Percentiles rank a stretch among this genome's conserved stretches.
phyloP scores from a whole-genome alignment of 2,888 invertebrate species.

The Hemithea aestivaria region DNA sequence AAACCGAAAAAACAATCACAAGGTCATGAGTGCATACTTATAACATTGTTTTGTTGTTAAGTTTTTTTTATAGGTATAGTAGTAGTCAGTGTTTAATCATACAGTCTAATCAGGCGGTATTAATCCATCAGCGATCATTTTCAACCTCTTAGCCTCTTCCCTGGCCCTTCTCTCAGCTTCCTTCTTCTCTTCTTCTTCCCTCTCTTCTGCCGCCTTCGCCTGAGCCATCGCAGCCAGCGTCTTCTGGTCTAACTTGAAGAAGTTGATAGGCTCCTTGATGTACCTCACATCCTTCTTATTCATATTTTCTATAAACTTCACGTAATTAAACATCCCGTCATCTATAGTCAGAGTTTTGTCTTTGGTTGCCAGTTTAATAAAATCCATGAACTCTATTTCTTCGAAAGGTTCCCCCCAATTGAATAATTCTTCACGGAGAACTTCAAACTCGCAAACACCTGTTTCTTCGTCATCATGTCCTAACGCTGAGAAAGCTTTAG shows the following conservation, averaged over 20 bases:
- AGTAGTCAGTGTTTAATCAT: too few relatives aligned
- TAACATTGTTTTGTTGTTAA: too few relatives aligned
- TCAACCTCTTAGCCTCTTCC: conserved; percentile 59
- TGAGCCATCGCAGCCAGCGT: conserved; percentile 64
- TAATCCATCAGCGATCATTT: conserved; percentile 60
- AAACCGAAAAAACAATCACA: too few relatives aligned
- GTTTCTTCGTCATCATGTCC: conserved; percentile 60
- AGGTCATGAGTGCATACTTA: too few relatives aligned
- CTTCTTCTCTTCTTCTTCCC: conserved; percentile 50
- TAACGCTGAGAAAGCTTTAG: conserved; percentile 56
- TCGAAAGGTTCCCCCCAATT: conserved; percentile 62
- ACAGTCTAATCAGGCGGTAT: conserved; percentile 31
- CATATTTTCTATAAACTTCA: conserved; percentile 67
- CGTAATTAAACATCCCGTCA: conserved; percentile 50
- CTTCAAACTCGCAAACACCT: conserved; percentile 50
- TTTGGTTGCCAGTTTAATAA: conserved; percentile 50
- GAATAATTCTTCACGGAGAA: conserved; percentile 53
- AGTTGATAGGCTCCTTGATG: conserved; percentile 64
- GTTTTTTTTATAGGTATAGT: too few relatives aligned
- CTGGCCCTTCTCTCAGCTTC: conserved; percentile 52
- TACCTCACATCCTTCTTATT: conserved; percentile 57
- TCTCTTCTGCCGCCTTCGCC: conserved; percentile 60
- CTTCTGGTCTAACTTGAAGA: conserved; percentile 68
- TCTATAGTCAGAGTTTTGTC: conserved; percentile 56
- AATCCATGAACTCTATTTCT: conserved; percentile 62